Evolutionary conservation across 2,888 invertebrate genomes (phyloP).

Genomic region (Synergus gifuensis): DNA sequence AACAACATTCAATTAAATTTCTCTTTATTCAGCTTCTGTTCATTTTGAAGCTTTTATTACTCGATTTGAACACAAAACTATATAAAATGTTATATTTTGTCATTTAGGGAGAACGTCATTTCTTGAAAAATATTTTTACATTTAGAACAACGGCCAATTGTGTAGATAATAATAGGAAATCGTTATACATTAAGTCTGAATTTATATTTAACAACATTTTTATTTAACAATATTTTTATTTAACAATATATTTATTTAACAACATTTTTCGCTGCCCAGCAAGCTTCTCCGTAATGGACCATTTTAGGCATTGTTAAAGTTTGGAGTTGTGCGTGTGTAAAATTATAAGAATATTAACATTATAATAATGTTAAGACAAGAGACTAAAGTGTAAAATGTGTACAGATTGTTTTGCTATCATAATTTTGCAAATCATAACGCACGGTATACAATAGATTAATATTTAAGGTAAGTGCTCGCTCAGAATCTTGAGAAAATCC

Average conservation of each 20-base stretch:
- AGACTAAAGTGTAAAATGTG: slow-evolving; percentile 39
- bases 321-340: slow-evolving; percentile 23
- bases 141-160: not conserved
- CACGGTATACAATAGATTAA: slow-evolving; percentile 38
- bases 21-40: not conserved
- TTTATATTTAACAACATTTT: not conserved
- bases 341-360: not conserved
- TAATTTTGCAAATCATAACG: slow-evolving; percentile 23
- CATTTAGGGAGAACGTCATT: not conserved
- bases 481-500: slow-evolving; percentile 13
- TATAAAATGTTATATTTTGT: not conserved
- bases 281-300: slow-evolving; percentile 40
- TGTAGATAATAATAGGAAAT: slow-evolving; percentile 29
- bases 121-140: not conserved
- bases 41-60: not conserved
- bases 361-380: slow-evolving; percentile 5
- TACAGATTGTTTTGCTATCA: slow-evolving; percentile 39
- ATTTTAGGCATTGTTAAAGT: slow-evolving; percentile 38
- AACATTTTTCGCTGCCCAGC: slow-evolving; percentile 12
- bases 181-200: slow-evolving; percentile 1
- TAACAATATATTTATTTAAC: not conserved
- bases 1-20: slow-evolving; percentile 39
- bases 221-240: not conserved
- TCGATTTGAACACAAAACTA: not conserved
- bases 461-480: slow-evolving; percentile 29